Evolutionary conservation across 2,888 invertebrate genomes (phyloP), one percentile per base, ranked within the genome.

Genomic region (Lasius fuliginosus): DNA sequence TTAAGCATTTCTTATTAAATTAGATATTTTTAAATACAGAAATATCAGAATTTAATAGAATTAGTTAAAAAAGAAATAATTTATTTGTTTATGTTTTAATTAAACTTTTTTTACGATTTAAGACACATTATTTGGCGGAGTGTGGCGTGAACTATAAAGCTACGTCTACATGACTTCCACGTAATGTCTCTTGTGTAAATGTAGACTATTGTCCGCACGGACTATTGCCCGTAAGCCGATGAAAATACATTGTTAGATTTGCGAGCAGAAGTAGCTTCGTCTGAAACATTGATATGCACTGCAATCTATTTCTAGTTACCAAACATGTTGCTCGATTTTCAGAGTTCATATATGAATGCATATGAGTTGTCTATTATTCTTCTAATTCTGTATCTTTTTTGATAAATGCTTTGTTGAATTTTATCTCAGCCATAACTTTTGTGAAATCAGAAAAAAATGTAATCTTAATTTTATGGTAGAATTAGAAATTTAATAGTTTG

Each of bases 301-400:
- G 36, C 36, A 30, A 76, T 12, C 68, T 76, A 76, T 40, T 76
- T 76, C n/a, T 68, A 68, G 67, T 76, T 76, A 67, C n/a, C 8
- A 53, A 67, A 76, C 15, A 33, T 15, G 42, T 27, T 27, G 36
- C 27, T 53, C 27, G 1, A 53, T 27, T 68, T 56, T 75, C 49
- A 62, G n/a, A 53, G 15, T 65, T 75, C 15, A 68, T 27, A 4
- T 46, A 11, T 3, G 23, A 65, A 27, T 65, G 15, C 65, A 2
- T 5, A 8, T 36, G n/a, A 53, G 36, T n/a, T 9, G 0, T 3
- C 2, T 33, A 15, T 18, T 65, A 65, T 6, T 53, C 18, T 15
- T 6, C 36, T 15, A 23, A n/a, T 33, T 27, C 9, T 27, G 11
- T 23, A 53, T 15, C 2, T 23, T 46, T 33, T 62, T 30, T 15